phyloP scores from a whole-genome alignment of 1,140 invertebrate genomes.

The Drosophila paulistorum region DNA sequence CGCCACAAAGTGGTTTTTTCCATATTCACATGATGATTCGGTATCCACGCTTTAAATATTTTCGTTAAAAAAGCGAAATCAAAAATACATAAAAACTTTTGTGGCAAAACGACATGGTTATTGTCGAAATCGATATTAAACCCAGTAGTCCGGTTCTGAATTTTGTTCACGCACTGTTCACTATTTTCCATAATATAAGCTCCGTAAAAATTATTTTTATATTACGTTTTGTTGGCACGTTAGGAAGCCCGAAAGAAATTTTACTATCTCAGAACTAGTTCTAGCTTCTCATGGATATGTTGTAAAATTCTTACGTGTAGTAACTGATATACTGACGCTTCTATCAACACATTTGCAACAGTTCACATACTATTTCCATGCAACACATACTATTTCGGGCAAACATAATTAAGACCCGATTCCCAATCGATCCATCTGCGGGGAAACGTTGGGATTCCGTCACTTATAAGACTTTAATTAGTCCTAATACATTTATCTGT shows the following conservation, averaged over 20 bases:
- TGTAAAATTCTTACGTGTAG: no score
- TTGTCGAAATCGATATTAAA: neutral
- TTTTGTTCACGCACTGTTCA: constrained; percentile 13
- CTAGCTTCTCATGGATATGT: no score
- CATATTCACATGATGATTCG: neutral
- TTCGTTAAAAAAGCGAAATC: neutral
- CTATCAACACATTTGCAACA: no score
- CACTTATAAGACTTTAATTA: no score
- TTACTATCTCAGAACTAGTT: neutral
- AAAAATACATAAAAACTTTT: neutral
- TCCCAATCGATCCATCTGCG: no score
- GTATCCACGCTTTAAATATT: no score
- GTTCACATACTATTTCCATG: no score
- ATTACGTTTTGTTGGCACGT: constrained; percentile 1
- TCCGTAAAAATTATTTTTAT: neutral
- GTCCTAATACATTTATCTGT: no score
- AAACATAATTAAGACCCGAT: no score
- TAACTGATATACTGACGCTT: no score
- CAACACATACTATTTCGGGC: no score
- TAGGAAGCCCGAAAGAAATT: constrained; percentile 2
- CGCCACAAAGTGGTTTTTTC: constrained; percentile 7
- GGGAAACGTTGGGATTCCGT: no score
- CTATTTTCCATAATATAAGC: constrained; percentile 22
- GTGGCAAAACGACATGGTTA: neutral
- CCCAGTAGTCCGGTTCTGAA: constrained; percentile 12